Evolutionary conservation across 2,888 invertebrate species (phyloP), one percentile per base, ranked within the genome.

Genomic region (Nomada lathburiana): DNA sequence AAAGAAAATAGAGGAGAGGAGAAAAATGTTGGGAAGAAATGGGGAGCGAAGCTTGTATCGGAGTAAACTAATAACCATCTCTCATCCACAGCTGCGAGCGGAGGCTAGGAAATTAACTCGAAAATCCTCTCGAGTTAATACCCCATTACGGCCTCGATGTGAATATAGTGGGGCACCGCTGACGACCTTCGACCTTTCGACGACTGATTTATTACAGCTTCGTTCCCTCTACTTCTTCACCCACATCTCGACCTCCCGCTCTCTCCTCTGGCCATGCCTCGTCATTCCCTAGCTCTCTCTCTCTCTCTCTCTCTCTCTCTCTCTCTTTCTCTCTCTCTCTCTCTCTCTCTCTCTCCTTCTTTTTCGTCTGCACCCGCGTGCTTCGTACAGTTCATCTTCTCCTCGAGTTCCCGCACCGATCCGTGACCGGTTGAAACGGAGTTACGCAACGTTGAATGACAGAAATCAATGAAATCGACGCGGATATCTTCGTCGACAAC

Each of bases 201-300:
- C 87, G 86, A 90, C 88, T 90, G 90, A 90, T 90, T 90, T 90
- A 90, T 80, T 83, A 67, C 69, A 57, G 57, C 23, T 67, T 59
- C 62, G 52, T 55, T 69, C 79, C 73, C 71, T 65, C 55, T n/a
- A 44, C 23, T 68, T 70, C 80, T 76, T 53, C 44, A 36, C 60
- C 47, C 69, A 63, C 50, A 67, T 73, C 69, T 20, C 62, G 36
- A 26, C 47, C 67, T 18, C 10, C 52, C 29, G 67, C 16, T 36
- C 62, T 52, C 52, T 53, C 5, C 59, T 36, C 36, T 62, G 29
- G 64, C n/a, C 72, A 52, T 52, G 76, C 59, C 72, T 36, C 53
- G 55, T 65, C 68, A 26, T 53, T 20, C 53, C 50, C 29, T 52
- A 29, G 36, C 67, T 53, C 72, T 62, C 63, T 16, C 60, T 20